Evolutionary conservation across 1,140 invertebrate species (phyloP), one percentile per base, ranked within the genome.

Genomic region (Parasteatoda tepidariorum): DNA sequence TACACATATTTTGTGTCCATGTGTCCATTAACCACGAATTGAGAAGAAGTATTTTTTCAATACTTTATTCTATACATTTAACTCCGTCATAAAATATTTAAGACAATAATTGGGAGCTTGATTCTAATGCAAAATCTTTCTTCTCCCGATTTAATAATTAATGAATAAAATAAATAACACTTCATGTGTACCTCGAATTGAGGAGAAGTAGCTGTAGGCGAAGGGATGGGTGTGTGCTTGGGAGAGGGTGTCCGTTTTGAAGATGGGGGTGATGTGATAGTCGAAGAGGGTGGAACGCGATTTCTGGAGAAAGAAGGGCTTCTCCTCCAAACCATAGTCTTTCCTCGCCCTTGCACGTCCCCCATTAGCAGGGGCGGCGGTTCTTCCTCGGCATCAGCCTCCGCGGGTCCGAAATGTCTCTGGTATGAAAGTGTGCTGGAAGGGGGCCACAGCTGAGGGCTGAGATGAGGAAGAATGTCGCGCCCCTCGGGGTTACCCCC

Each of bases 371-470:
- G 74, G 7, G 84, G 84, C 24, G 78, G 70, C 18, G 67, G 70
- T 9, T 31, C 41, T 15, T 26, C 71, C 34, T 67, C 84, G 15
- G 78, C 31, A 9, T 31, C 33, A 28, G 18, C 34, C 3, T 15
- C 31, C 38, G 13, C 18, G 26, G 41, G 66, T 13, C 54, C 54
- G 18, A 83, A 55, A n/a, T 83, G 68, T 9, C 71, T 28, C 22
- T 48, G 54, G 34, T 85, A 79, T 41, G 83, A 41, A 4, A 68
- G 28, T 6, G 83, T 75, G 67, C 55, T 84, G 22, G 85, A 73
- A 28, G 74, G 83, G 13, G 79, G 70, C 84, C 84, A 85, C 11
- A 85, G 41, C 24, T 85, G 84, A 18, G 84, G 84, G 41, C 54
- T 78, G 24, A 85, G 73, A 59, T 84, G 68, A n/a, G 84, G 84